Conservation (phyloP, 2,113 vertebrate genomes). For the Cyphomyrus discorhynchus region DNA sequence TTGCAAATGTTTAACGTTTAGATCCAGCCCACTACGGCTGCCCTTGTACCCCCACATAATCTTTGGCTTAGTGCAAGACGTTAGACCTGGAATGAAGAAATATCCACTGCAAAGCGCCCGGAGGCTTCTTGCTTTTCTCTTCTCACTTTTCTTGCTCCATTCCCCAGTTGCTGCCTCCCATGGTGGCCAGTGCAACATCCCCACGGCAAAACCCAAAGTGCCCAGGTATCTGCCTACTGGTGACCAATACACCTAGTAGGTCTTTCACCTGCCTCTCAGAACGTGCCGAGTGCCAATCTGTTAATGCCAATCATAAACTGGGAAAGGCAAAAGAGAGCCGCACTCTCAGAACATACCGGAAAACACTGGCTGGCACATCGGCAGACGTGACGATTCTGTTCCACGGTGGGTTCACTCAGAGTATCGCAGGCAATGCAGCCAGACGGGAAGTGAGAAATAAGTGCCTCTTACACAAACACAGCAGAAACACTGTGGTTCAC, state of each 20-base stretch:
- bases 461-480: neutral
- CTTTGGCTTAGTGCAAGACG: neutral
- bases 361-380: neutral
- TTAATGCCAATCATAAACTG: constrained; percentile 27
- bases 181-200: constrained; percentile 43
- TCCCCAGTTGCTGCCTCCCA: too few species aligned
- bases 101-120: neutral
- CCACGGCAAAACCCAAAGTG: constrained; percentile 37
- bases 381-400: neutral
- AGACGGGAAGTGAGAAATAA: neutral
- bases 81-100: neutral
- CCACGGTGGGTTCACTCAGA: neutral
- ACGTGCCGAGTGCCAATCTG: neutral
- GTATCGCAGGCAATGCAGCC: neutral
- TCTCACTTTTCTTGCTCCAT: neutral
- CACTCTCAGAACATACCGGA: neutral
- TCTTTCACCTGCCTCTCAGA: neutral
- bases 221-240: neutral
- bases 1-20: neutral
- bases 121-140: neutral
- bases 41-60: neutral
- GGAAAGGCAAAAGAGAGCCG: constrained; percentile 45
- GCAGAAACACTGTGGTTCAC: neutral
- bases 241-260: neutral
- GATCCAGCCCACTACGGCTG: neutral